phyloP scores from a whole-genome alignment of 1,140 invertebrate species.

The Aphaenogaster floridana region DNA sequence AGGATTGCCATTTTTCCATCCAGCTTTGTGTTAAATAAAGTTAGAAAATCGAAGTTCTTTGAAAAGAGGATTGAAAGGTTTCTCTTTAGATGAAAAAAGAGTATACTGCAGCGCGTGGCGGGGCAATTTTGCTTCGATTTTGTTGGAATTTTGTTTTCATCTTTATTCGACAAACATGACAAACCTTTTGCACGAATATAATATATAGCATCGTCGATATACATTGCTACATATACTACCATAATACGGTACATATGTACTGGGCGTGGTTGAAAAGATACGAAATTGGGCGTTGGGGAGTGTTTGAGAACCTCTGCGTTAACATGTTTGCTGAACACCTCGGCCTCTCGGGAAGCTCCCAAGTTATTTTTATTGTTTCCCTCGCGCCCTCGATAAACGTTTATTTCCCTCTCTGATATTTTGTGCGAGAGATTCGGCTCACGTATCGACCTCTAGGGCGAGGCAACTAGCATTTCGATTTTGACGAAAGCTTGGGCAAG shows the following conservation, averaged over 20 bases:
- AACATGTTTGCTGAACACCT: constrained; percentile 38
- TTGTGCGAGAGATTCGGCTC: constrained; percentile 2
- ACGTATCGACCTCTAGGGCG: constrained; percentile 39
- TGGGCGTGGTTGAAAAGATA: not conserved
- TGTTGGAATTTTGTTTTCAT: not conserved
- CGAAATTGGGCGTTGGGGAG: constrained; percentile 10
- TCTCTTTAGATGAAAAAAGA: not conserved
- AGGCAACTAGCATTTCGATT: constrained; percentile 43
- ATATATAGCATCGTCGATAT: not conserved
- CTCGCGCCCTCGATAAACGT: constrained; percentile 61
- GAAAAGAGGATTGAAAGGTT: not conserved
- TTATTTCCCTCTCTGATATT: constrained; percentile 48
- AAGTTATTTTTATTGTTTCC: constrained; percentile 56
- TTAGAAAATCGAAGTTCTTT: constrained; percentile 5
- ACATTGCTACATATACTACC: not conserved
- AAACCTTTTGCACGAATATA: not conserved
- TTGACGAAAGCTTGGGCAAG: constrained; percentile 31
- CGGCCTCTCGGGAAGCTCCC: constrained; percentile 1
- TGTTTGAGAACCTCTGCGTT: constrained; percentile 32
- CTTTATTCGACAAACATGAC: constrained; percentile 12
- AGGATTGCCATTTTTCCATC: not conserved
- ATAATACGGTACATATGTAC: not conserved
- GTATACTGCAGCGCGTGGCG: not conserved
- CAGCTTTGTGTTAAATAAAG: not conserved
- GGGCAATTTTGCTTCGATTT: not conserved